Evolutionary conservation across 2,797 vertebrate species (phyloP).

Genomic region (Enteromius anoplus): DNA sequence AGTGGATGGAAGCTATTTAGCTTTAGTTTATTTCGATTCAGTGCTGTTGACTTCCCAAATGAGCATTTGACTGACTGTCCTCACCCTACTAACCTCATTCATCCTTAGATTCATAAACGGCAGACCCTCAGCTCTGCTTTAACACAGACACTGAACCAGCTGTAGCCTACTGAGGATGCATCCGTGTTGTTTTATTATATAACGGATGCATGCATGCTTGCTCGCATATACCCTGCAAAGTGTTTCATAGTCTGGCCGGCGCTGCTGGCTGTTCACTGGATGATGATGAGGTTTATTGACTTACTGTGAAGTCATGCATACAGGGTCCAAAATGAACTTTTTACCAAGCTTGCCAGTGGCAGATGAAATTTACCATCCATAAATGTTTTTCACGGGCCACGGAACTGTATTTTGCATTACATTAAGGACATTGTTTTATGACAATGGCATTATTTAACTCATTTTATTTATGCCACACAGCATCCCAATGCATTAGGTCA

Average conservation of each 20-base stretch:
- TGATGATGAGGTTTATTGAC: conserved; percentile 27
- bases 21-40: background rate
- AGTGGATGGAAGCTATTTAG: background rate
- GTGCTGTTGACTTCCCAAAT: conserved; percentile 9
- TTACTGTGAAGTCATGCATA: conserved; percentile 9
- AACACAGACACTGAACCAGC: conserved; percentile 42
- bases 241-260: background rate
- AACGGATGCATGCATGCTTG: background rate
- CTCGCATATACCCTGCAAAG: background rate
- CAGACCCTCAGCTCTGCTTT: background rate
- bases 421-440: background rate
- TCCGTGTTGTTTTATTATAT: conserved; percentile 25
- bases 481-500: background rate
- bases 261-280: background rate
- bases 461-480: background rate
- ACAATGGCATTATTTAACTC: background rate
- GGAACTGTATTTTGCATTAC: background rate
- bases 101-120: conserved; percentile 23
- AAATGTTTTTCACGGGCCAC: conserved; percentile 1
- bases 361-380: background rate
- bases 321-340: conserved; percentile 10
- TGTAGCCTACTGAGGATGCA: conserved; percentile 42
- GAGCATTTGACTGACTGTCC: conserved; percentile 36
- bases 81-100: conserved; percentile 51
- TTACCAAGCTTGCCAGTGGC: background rate